Evolutionary conservation across 2,113 vertebrate species (phyloP).

Genomic region (Oriolus oriolus): DNA sequence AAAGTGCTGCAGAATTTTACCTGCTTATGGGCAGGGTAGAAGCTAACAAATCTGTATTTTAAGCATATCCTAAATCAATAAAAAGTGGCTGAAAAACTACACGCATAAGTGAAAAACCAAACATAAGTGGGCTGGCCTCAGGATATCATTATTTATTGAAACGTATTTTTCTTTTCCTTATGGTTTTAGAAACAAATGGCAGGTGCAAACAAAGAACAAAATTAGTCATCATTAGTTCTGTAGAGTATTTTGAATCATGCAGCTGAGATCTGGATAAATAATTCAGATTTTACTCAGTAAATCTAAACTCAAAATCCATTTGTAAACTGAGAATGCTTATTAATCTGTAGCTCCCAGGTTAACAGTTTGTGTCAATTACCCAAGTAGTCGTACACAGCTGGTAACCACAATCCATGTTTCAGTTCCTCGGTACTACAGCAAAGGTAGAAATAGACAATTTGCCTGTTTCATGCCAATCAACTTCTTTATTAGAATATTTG

Average conservation of each 20-base stretch:
- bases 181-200: constrained; percentile 21
- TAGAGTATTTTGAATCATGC: not conserved
- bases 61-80: not conserved
- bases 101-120: not conserved
- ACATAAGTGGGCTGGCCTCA: not conserved
- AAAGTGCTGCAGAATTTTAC: not conserved
- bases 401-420: not conserved
- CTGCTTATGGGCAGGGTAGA: not conserved
- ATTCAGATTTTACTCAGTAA: constrained; percentile 2
- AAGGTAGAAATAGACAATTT: not conserved
- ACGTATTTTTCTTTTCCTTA: not conserved
- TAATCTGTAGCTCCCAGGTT: not conserved
- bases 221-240: constrained; percentile 1
- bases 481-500: not conserved
- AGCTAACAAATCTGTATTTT: constrained; percentile 7
- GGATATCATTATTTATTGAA: constrained; percentile 38
- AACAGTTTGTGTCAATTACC: constrained; percentile 1
- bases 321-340: not conserved
- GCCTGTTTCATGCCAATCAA: not conserved
- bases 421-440: not conserved
- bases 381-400: not conserved
- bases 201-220: constrained; percentile 26
- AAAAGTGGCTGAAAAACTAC: not conserved
- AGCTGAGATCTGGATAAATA: constrained; percentile 23
- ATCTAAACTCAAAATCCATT: not conserved